Base-by-base conservation (phyloP, 2,797 vertebrate genomes). In the Naso thynnoides region DNA sequence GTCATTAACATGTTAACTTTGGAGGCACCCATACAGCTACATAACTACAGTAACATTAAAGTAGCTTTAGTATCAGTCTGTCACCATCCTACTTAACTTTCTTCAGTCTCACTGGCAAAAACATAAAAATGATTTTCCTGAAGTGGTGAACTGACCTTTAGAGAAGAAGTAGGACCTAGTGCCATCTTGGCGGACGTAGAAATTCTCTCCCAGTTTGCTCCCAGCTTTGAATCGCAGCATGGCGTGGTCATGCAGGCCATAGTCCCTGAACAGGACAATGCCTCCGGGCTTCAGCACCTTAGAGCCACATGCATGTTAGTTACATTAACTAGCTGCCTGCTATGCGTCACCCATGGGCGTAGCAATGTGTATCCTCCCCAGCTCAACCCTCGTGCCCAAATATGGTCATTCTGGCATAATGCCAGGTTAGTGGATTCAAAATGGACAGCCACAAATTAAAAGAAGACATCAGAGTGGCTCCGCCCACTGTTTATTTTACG, bases 81-180 rank as follows among this genome's bases (percentile, higher is more conserved):
- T 31, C 31, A 19, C 19, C n/a, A 0, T 13, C 33, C 44, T 2
- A 27, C 21, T 23, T 1, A 53, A n/a, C n/a, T 15, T 1, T 55
- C 49, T 26, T 14, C 10, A 9, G 2, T 19, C 19, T 52, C 7
- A 31, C 4, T 27, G 14, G 9, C 24, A 50, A 42, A 67, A 41
- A 27, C 18, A 19, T 29, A 15, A 27, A 11, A 63, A 9, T 1
- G 6, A 14, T 23, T 11, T 57, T 10, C 27, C 11, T 50, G 19
- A 21, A 59, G 18, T 38, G 1, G 2, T 56, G 21, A 3, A n/a
- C 95, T 92, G 68, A 99, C 98, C 98, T 93, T 93, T 94, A 48
- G 96, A 96, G 86, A 99, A 99, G 91, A 99, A 99, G 90, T 95
- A 99, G 0, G 98, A 96, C 44, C 97, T 94, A 70, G 98, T 99